Evolutionary conservation across 2,113 vertebrate genomes (phyloP).

Genomic region (Zootoca vivipara): DNA sequence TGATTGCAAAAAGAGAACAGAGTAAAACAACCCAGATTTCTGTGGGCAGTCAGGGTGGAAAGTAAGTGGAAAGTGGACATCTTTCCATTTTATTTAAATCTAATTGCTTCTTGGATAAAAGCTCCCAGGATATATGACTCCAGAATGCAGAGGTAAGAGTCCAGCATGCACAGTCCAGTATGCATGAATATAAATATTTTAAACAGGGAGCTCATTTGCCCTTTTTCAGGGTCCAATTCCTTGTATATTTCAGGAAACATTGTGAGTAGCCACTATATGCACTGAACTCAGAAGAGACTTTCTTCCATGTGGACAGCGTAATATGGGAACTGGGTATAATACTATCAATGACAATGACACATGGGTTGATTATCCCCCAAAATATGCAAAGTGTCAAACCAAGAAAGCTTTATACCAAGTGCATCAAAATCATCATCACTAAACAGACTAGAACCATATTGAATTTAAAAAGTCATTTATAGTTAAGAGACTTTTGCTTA

Average conservation of each 20-base stretch:
- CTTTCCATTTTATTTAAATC: neutral
- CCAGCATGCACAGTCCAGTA: neutral
- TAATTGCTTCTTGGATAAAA: neutral
- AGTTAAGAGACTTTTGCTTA: neutral
- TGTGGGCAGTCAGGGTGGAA: neutral
- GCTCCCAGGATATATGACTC: neutral
- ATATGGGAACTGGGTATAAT: neutral
- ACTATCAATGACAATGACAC: neutral
- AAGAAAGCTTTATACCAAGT: neutral
- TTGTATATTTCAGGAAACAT: neutral
- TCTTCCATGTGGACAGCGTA: neutral
- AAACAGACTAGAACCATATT: neutral
- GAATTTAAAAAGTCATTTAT: neutral
- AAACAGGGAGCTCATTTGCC: neutral
- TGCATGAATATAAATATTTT: neutral
- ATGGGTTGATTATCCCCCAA: neutral
- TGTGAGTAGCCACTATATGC: neutral
- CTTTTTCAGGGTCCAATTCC: neutral
- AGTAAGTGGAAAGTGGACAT: neutral
- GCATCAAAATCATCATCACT: neutral
- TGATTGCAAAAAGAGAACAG: neutral
- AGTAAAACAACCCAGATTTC: slow-evolving; percentile 4
- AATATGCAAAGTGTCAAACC: neutral
- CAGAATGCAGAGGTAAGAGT: neutral
- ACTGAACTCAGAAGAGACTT: neutral